phyloP scores from a whole-genome alignment of 2,888 invertebrate species.

The Megamerina dolium region DNA sequence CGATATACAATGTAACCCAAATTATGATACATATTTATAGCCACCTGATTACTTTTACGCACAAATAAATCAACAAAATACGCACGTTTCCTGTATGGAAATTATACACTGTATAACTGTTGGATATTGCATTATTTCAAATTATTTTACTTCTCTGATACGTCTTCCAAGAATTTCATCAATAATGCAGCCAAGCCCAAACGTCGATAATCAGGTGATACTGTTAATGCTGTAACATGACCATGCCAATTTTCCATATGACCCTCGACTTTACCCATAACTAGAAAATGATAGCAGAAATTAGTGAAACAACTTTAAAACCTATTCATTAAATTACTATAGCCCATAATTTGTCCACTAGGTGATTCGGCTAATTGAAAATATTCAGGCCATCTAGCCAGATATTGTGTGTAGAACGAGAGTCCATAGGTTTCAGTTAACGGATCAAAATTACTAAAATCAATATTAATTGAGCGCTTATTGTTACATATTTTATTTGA shows the following conservation, averaged over 20 bases:
- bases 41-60: conserved; percentile 92
- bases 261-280: conserved; percentile 99
- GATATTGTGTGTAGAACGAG: conserved; percentile 94
- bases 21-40: conserved; percentile 95
- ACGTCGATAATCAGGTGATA: conserved; percentile 89
- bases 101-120: not conserved
- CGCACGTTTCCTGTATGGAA: conserved; percentile 74
- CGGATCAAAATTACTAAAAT: conserved; percentile 84
- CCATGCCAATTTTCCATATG: conserved; percentile 97
- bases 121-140: not conserved
- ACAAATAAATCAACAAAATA: conserved; percentile 99
- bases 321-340: conserved; percentile 64
- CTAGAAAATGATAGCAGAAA: conserved; percentile 53
- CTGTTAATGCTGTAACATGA: conserved; percentile 96
- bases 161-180: conserved; percentile 91
- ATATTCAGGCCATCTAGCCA: conserved; percentile 98
- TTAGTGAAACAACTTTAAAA: not conserved
- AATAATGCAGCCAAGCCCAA: conserved; percentile 86
- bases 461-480: not conserved
- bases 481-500: not conserved
- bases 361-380: conserved; percentile 94
- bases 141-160: conserved; percentile 77
- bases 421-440: conserved; percentile 94
- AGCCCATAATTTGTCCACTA: conserved; percentile 96
- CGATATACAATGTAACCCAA: conserved; percentile 95